phyloP scores from a whole-genome alignment of 2,888 invertebrate genomes.

The Apodemia duryi region DNA sequence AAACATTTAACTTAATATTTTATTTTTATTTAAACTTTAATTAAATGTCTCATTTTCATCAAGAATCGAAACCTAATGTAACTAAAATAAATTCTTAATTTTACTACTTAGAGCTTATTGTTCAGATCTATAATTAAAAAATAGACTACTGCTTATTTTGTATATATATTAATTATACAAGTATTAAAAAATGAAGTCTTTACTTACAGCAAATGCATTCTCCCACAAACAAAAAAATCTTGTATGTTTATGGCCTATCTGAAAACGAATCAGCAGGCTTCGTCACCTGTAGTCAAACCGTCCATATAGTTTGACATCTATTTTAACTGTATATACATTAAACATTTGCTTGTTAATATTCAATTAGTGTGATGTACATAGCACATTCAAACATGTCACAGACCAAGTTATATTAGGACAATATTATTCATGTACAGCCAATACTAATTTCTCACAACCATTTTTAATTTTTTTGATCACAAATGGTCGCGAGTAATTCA shows the following conservation, averaged over 20 bases:
- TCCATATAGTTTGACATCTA: slow-evolving; percentile 3
- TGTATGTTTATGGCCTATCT: background rate
- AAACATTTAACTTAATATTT: too few relatives aligned
- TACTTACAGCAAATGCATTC: background rate
- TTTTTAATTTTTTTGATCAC: too few relatives aligned
- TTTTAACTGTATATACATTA: slow-evolving; percentile 4
- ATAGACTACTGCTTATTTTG: background rate
- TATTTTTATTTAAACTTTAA: too few relatives aligned
- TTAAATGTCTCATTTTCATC: too few relatives aligned
- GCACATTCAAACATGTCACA: background rate
- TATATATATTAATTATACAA: background rate
- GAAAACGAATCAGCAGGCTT: background rate
- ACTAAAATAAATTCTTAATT: background rate
- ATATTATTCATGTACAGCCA: background rate
- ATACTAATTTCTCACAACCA: background rate
- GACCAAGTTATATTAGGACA: background rate
- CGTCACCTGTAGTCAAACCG: background rate
- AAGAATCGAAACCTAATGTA: too few relatives aligned
- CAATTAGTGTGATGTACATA: background rate
- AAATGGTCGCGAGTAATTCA: too few relatives aligned
- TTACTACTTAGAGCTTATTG: background rate
- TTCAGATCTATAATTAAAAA: too few relatives aligned
- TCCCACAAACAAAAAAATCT: background rate
- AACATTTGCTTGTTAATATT: background rate
- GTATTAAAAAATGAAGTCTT: background rate